Base-by-base conservation (phyloP, 2,113 vertebrate genomes). In the Rhizomys pruinosus region DNA sequence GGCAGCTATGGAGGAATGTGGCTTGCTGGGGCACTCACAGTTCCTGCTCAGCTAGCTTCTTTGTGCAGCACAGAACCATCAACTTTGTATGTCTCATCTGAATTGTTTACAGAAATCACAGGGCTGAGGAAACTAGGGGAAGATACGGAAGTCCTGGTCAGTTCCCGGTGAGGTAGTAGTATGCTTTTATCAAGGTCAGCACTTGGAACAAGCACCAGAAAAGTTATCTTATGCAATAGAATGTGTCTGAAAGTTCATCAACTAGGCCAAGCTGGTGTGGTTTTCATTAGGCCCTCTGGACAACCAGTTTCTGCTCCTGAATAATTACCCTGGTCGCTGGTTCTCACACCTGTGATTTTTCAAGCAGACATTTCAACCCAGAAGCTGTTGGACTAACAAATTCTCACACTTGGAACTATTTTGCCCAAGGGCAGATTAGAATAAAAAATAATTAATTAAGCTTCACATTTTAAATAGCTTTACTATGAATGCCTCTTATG, bases 381-480 rank as follows among this genome's bases (percentile, higher is more conserved):
- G 66, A 82, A 71, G 11, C 22, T 79, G 15, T 93, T 5, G 9
- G 27, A 15, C 34, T 93, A 82, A 90, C 59, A 93, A 74, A 92
- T 93, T 92, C 64, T 93, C 64, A 92, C 89, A 74, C 52, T 94
- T 80, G 17, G 44, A 80, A 89, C 37, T 82, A 63, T 86, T 92
- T 86, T 89, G 59, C 78, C 61, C 23, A 92, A 96, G 55, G 92
- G 84, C 32, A 92, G 92, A 95, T 90, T 87, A 88, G 9, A 85
- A 57, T 76, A 61, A 95, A n/a, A 96, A 95, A 95, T 89, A 96
- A 92, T 94, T 89, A 92, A 91, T 93, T 96, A 93, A 91, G 69
- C 42, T 52, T 76, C 11, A 84, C 32, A 90, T 90, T 96, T 94
- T 93, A 94, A 96, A 90, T 74, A 74, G n/a, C 39, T 93, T 94